Evolutionary conservation across 2,113 vertebrate species (phyloP).

Genomic region (Tragelaphus strepsiceros): DNA sequence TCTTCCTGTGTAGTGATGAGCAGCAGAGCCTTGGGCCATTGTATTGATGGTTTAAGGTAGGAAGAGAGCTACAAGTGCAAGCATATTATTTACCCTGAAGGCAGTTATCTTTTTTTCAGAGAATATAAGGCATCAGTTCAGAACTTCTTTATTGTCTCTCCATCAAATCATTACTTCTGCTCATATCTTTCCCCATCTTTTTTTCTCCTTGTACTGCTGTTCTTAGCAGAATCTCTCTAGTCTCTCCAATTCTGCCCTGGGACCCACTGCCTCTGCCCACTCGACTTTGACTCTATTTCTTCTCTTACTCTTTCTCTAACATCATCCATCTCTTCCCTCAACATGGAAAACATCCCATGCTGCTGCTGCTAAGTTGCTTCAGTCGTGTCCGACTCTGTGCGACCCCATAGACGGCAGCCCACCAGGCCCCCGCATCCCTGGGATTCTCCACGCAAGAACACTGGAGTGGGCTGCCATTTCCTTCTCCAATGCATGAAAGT

Average conservation of each 20-base stretch:
- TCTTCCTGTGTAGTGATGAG: conserved; percentile 59
- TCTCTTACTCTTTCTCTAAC: background rate
- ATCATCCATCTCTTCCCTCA: background rate
- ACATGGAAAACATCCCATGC: too few relatives aligned
- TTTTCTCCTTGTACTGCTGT: background rate
- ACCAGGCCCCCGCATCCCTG: too few relatives aligned
- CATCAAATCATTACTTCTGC: too few relatives aligned
- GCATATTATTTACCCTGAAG: background rate
- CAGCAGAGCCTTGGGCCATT: background rate
- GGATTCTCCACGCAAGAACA: too few relatives aligned
- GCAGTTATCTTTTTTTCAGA: background rate
- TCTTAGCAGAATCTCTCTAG: background rate
- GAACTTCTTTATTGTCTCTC: background rate
- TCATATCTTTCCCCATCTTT: background rate
- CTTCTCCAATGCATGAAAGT: too few relatives aligned
- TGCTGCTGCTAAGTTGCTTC: too few relatives aligned
- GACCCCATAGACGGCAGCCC: too few relatives aligned
- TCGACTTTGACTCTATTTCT: background rate
- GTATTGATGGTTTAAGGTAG: background rate
- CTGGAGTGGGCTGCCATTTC: too few relatives aligned
- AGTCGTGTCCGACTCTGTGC: too few relatives aligned
- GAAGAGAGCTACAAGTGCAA: background rate
- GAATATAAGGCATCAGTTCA: background rate
- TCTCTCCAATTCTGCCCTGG: background rate
- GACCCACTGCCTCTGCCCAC: background rate